Conservation (phyloP, 1,140 invertebrate species). For the Ericerus pela region DNA sequence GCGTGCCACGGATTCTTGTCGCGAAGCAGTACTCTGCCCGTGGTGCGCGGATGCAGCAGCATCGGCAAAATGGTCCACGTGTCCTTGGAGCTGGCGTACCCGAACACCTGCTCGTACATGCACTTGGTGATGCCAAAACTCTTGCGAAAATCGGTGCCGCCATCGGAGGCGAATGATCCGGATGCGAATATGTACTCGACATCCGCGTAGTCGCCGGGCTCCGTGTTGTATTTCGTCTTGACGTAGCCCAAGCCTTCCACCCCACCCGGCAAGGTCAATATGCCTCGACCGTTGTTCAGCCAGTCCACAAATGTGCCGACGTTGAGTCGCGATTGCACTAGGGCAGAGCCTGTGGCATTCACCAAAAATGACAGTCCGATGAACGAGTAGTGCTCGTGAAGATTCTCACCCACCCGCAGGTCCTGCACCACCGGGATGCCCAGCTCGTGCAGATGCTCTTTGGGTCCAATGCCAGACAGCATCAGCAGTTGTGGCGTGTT, state of each 20-base stretch:
- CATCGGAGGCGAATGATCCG: slow-evolving; percentile 51
- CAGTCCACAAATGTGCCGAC: slow-evolving; percentile 18
- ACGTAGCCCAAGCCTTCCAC: slow-evolving; percentile 37
- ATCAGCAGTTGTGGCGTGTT: slow-evolving; percentile 54
- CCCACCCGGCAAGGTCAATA: slow-evolving; percentile 34
- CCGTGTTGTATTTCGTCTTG: slow-evolving; percentile 33
- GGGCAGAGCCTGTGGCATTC: slow-evolving; percentile 39
- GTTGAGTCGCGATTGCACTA: slow-evolving; percentile 17
- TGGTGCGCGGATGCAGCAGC: slow-evolving; percentile 54
- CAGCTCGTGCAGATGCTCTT: slow-evolving; percentile 46
- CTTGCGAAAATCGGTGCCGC: slow-evolving; percentile 44
- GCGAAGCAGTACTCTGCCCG: slow-evolving; percentile 46
- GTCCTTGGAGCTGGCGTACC: slow-evolving; percentile 35
- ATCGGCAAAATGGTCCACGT: slow-evolving; percentile 52
- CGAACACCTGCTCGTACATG: slow-evolving; percentile 35
- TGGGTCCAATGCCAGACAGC: slow-evolving; percentile 58
- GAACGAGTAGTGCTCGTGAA: slow-evolving; percentile 55
- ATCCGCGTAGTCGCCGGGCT: slow-evolving; percentile 42
- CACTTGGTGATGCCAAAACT: slow-evolving; percentile 39
- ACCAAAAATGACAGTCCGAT: slow-evolving; percentile 48
- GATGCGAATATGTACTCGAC: slow-evolving; percentile 61
- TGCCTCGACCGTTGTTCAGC: slow-evolving; percentile 31
- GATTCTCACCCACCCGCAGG: slow-evolving; percentile 56
- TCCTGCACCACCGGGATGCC: slow-evolving; percentile 48
- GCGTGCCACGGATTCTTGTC: slow-evolving; percentile 54